phyloP scores from a whole-genome alignment of 23 tunicate species.

The Styela clava region DNA sequence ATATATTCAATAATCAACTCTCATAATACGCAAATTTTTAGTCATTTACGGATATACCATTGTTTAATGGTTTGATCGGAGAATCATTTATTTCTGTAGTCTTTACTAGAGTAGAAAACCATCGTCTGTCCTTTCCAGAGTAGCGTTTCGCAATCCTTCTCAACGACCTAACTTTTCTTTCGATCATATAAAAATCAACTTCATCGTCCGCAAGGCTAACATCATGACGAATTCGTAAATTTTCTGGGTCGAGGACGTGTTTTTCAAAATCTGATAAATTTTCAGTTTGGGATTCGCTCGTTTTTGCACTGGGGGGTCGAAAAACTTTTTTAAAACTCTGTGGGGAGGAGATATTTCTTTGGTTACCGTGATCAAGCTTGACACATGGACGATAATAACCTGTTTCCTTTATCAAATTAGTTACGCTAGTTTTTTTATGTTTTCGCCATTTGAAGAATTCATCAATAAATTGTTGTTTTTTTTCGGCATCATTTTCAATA shows the following conservation, averaged over 20 bases:
- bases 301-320: slow-evolving; percentile 27
- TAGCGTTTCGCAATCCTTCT: not conserved
- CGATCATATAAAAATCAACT: not conserved
- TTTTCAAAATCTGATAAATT: slow-evolving; percentile 52
- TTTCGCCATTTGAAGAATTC: not conserved
- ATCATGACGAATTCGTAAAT: slow-evolving; percentile 12
- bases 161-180: not conserved
- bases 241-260: slow-evolving; percentile 13
- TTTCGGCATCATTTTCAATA: too few species aligned
- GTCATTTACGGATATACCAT: too few species aligned
- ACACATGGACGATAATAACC: not conserved
- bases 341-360: too few species aligned
- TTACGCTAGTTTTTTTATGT: not conserved
- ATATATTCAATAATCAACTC: too few species aligned
- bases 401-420: not conserved
- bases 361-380: not conserved
- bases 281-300: slow-evolving; percentile 11
- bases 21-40: too few species aligned
- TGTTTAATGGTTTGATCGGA: too few species aligned
- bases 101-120: not conserved
- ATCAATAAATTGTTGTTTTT: not conserved
- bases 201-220: not conserved
- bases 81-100: not conserved
- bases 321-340: not conserved
- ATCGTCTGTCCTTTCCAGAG: not conserved